A percentile compares a stretch with the other conserved stretches of the same genome.
phyloP scores from a whole-genome alignment of 2,888 invertebrate genomes.

The Drosophila barbarae region DNA sequence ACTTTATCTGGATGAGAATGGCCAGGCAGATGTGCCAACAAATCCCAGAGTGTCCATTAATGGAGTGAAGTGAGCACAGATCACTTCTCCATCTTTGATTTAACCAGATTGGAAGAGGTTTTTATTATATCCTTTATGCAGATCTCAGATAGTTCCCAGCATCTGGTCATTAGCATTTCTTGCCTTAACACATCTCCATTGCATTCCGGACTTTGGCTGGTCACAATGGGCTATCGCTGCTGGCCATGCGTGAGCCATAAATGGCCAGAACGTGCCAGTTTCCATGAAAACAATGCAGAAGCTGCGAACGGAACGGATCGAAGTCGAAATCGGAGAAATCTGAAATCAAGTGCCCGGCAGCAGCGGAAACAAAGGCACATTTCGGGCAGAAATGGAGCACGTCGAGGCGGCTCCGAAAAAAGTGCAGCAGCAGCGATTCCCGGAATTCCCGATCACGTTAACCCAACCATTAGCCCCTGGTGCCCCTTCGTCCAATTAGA shows the following conservation, averaged over 20 bases:
- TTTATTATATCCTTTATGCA: background rate
- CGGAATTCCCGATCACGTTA: conserved; percentile 20
- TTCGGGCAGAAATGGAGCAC: conserved; percentile 28
- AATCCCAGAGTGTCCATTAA: background rate
- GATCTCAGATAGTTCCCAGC: background rate
- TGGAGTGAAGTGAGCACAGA: background rate
- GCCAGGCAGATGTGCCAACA: conserved; percentile 9
- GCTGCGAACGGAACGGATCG: conserved; percentile 17
- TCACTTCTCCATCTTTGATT: background rate
- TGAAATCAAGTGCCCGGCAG: conserved; percentile 17
- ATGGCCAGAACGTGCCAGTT: conserved; percentile 65
- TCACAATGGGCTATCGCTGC: conserved; percentile 25
- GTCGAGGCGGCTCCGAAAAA: conserved; percentile 23
- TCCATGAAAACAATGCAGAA: conserved; percentile 59
- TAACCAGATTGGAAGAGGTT: background rate
- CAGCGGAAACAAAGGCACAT: conserved; percentile 31
- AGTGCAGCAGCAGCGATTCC: conserved; percentile 12
- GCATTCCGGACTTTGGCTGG: background rate
- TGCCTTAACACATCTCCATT: conserved; percentile 5
- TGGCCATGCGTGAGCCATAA: conserved; percentile 58
- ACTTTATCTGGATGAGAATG: conserved; percentile 4
- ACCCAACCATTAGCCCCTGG: conserved; percentile 17
- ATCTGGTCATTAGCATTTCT: conserved; percentile 1
- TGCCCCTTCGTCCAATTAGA: conserved; percentile 13
- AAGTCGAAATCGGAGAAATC: conserved; percentile 30